Evolutionary conservation across 2,113 vertebrate genomes (phyloP), one percentile per base, ranked within the genome.

Genomic region (Dicerorhinus sumatrensis): DNA sequence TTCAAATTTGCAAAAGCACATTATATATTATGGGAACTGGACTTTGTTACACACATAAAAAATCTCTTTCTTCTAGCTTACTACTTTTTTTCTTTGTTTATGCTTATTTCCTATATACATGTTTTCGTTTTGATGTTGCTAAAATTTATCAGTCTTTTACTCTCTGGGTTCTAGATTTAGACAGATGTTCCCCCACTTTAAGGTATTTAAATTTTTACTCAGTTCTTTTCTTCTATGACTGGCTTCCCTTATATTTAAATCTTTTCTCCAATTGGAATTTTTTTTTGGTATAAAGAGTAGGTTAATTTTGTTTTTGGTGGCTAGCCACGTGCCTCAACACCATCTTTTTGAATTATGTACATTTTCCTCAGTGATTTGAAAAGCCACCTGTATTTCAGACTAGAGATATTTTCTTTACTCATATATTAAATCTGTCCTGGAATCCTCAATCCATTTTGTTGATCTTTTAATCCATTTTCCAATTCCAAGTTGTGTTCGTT

Each of bases 301-400:
- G 12, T 39, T 75, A 88, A 39, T 36, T 93, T 83, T 82, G 69
- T 83, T 91, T 18, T 73, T 65, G 73, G n/a, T 75, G 6, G 18
- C 54, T 88, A 77, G 29, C 39, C 17, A 84, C 2, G 20, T 93
- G 42, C 73, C 62, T 96, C 46, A 63, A 46, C 31, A 46, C 0
- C 31, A 29, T 80, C 33, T 94, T 65, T 65, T 54, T 85, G 65
- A 77, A 67, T 89, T 85, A 62, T 29, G 39, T 18, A 58, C 17
- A 36, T 60, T 92, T 76, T 96, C 77, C 82, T 92, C 48, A 93
- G 46, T 83, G 18, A 88, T 80, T 65, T 92, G 42, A 93, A 86
- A 87, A 75, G 25, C 5, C 17, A 36, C 58, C n/a, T 48, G 36
- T 72, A 86, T 58, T 88, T 91, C 62, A 91, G 4, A 91, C 21